These are phyloP conservation scores for Drosophila bunnanda DNA, from an alignment of 2,888 invertebrate species.

Conservation along the genomic window DNA sequence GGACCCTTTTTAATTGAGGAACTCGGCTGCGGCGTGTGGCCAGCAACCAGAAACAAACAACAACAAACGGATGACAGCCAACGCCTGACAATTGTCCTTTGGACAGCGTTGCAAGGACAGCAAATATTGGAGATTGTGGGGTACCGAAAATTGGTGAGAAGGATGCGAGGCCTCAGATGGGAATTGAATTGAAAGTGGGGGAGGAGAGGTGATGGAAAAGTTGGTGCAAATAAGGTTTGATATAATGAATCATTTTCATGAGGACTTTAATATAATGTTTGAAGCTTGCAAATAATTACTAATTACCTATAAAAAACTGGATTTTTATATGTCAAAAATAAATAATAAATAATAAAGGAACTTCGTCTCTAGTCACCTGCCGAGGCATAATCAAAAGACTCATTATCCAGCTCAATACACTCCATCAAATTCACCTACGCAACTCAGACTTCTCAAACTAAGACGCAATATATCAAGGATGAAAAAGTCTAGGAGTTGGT, in stretches of 20 bases:
- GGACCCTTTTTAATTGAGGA: conserved; percentile 76
- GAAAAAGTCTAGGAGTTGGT: conserved; percentile 6
- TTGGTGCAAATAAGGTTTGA: neutral
- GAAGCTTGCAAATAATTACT: neutral
- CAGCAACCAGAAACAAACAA: conserved; percentile 56
- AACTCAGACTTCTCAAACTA: neutral
- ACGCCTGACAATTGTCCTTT: conserved; percentile 58
- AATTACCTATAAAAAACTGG: neutral
- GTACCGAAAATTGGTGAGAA: conserved; percentile 2
- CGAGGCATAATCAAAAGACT: neutral
- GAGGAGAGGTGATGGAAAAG: neutral
- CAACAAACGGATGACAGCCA: conserved; percentile 55
- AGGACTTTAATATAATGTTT: no score
- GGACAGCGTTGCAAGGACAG: conserved; percentile 15
- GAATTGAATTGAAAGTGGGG: conserved; percentile 2
- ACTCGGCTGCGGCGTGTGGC: conserved; percentile 68
- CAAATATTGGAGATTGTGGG: conserved; percentile 24
- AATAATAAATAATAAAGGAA: neutral
- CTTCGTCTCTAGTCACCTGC: neutral
- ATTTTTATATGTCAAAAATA: neutral
- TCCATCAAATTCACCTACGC: conserved; percentile 6
- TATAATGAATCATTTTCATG: neutral
- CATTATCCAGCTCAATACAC: neutral
- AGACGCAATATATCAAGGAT: conserved; percentile 52
- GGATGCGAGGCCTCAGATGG: conserved; percentile 2